phyloP scores from a whole-genome alignment of 2,797 vertebrate genomes.

The Garrulus glandarius region DNA sequence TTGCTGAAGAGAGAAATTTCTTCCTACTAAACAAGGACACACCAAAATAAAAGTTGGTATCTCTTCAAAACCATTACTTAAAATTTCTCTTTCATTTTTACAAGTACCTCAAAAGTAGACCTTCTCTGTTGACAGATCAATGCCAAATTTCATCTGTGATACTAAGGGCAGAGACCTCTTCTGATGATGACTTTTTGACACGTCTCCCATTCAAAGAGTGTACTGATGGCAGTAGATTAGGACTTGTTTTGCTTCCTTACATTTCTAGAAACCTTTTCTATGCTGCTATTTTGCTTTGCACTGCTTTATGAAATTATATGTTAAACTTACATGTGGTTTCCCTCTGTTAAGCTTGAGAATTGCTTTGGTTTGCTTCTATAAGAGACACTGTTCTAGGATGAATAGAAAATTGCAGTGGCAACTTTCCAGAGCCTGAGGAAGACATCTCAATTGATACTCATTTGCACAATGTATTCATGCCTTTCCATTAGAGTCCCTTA shows the following conservation, averaged over 20 bases:
- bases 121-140: neutral
- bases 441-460: conserved; percentile 25
- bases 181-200: neutral
- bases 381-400: neutral
- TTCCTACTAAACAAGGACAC: neutral
- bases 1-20: neutral
- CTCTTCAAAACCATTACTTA: neutral
- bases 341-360: neutral
- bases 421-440: conserved; percentile 39
- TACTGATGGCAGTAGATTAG: neutral
- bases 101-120: neutral
- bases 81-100: neutral
- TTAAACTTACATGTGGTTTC: neutral
- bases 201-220: neutral
- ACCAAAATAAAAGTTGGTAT: neutral
- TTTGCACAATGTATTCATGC: conserved; percentile 31
- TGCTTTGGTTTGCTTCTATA: neutral
- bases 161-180: neutral
- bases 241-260: neutral
- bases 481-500: conserved; percentile 38
- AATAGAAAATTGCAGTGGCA: conserved; percentile 23
- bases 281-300: neutral
- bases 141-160: neutral
- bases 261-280: neutral
- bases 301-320: neutral